Evolutionary conservation across 2,113 vertebrate species (phyloP), one percentile per base, ranked within the genome.

Genomic region (Phyllostomus discolor): DNA sequence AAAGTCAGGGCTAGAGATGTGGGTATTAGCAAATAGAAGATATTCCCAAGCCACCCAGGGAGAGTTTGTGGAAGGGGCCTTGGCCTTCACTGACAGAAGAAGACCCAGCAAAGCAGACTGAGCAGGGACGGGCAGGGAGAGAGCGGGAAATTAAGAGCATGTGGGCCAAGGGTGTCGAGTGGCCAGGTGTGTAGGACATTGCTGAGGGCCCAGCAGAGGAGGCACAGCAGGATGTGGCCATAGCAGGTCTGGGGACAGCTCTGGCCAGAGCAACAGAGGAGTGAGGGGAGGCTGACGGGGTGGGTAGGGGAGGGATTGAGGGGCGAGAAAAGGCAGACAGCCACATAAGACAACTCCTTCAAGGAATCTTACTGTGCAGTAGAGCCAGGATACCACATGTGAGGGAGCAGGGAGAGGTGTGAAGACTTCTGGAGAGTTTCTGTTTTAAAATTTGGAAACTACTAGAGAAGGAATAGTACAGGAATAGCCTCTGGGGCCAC

Each of bases 161-260:
- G 14, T 31, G 48, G 14, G 1, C 10, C 69, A 11, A 66, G 15
- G 33, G 5, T 24, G 4, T 24, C 0, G 0, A 28, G 16, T 7
- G 20, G 52, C 24, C 83, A 22, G 1, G 41, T 35, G 28, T 14
- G 33, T 4, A 5, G 11, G 57, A 11, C 14, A 7, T 35, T n/a
- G 41, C 69, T 41, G 16, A 41, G 70, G 22, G 31, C 24, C 62
- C 11, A 16, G 57, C 24, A 57, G n/a, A 24, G 52, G 46, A 8
- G 35, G 73, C 28, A 4, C 28, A 54, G 1, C 0, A 1, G 69
- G 41, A 26, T 7, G 59, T 11, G 62, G 59, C 41, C 38, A 19
- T 10, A 4, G n/a, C 9, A 1, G 38, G 46, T 10, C 67, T 31
- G 0, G 0, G 59, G 38, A 31, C 5, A 6, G 31, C 82, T 69